Percentiles rank a stretch among this genome's conserved stretches.
Evolutionary conservation across 2,888 invertebrate species (phyloP).

Genomic region (Cremastobaeus sp.): DNA sequence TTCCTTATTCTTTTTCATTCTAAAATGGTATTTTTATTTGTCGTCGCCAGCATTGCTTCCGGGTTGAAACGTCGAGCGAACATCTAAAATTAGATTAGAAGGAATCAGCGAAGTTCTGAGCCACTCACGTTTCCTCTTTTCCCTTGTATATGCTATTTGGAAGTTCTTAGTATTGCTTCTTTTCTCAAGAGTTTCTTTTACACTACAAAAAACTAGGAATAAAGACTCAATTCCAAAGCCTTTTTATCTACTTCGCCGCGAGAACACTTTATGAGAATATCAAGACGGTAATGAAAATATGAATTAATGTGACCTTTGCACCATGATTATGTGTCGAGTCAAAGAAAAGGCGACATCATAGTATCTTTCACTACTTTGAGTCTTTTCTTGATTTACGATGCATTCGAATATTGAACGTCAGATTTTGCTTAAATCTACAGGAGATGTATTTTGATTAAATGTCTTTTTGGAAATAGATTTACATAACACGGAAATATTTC

Average conservation of each 20-base stretch:
- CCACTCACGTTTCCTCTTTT: not conserved
- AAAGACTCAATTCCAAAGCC: slow-evolving; percentile 41
- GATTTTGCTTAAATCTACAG: too few relatives aligned
- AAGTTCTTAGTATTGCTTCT: slow-evolving; percentile 50
- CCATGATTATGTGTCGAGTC: slow-evolving; percentile 37
- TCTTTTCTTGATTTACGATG: slow-evolving; percentile 8
- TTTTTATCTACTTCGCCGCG: slow-evolving; percentile 36
- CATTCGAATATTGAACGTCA: too few relatives aligned
- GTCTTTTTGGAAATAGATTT: too few relatives aligned
- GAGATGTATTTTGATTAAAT: not conserved
- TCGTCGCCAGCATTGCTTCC: slow-evolving; percentile 59
- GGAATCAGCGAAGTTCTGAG: slow-evolving; percentile 63
- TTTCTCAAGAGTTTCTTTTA: slow-evolving; percentile 49
- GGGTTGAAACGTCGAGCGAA: slow-evolving; percentile 65
- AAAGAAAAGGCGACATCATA: slow-evolving; percentile 33
- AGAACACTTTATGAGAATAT: slow-evolving; percentile 48
- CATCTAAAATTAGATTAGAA: slow-evolving; percentile 68
- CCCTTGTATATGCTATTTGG: slow-evolving; percentile 26
- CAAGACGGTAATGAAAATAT: slow-evolving; percentile 49
- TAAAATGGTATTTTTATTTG: slow-evolving; percentile 52
- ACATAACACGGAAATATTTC: too few relatives aligned
- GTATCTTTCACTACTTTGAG: slow-evolving; percentile 23
- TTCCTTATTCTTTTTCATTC: slow-evolving; percentile 46
- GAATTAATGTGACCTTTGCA: slow-evolving; percentile 45
- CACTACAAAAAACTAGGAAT: slow-evolving; percentile 38